These are phyloP conservation scores for Neogobius melanostomus DNA, from an alignment of 2,113 vertebrate species.

Conservation along the genomic window DNA sequence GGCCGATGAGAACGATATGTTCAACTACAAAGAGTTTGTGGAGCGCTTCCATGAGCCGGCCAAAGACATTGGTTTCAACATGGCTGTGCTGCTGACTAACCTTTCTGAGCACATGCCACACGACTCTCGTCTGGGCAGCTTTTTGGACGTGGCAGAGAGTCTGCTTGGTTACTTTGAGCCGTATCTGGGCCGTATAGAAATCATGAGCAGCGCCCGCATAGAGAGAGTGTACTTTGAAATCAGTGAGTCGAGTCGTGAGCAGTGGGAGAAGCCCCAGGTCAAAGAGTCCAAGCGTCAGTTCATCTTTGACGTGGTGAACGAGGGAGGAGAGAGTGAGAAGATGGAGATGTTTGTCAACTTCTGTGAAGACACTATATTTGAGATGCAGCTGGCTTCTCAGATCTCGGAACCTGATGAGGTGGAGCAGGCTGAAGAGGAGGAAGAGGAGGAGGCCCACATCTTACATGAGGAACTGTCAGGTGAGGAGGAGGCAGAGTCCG, in stretches of 20 bases:
- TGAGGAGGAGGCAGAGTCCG: conserved; percentile 80
- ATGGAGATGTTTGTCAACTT: conserved; percentile 99
- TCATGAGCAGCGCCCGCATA: conserved; percentile 94
- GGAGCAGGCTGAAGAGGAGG: conserved; percentile 84
- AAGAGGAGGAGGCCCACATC: conserved; percentile 78
- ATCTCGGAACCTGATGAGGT: conserved; percentile 88
- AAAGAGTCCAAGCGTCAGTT: conserved; percentile 98
- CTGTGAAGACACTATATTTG: conserved; percentile 98
- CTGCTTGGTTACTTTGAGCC: conserved; percentile 96
- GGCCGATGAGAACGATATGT: conserved; percentile 96
- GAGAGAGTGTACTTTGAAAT: conserved; percentile 98
- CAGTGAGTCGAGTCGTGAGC: conserved; percentile 93
- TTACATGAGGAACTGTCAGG: conserved; percentile 79
- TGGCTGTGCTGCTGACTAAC: conserved; percentile 93
- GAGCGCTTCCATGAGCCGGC: conserved; percentile 95
- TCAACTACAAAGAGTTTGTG: conserved; percentile 94
- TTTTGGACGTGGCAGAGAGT: conserved; percentile 91
- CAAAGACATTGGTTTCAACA: conserved; percentile 97
- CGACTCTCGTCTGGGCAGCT: conserved; percentile 86
- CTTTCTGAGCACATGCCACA: conserved; percentile 97
- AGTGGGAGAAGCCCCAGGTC: conserved; percentile 99
- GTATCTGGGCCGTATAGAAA: conserved; percentile 95
- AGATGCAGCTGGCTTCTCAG: conserved; percentile 97
- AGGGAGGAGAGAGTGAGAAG: conserved; percentile 95
- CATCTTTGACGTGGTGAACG: conserved; percentile 97